Percentiles rank a stretch among this genome's conserved stretches.
These are phyloP conservation scores for Clarias pachynema DNA, from an alignment of 2,797 vertebrate species.

Conservation along the genomic window DNA sequence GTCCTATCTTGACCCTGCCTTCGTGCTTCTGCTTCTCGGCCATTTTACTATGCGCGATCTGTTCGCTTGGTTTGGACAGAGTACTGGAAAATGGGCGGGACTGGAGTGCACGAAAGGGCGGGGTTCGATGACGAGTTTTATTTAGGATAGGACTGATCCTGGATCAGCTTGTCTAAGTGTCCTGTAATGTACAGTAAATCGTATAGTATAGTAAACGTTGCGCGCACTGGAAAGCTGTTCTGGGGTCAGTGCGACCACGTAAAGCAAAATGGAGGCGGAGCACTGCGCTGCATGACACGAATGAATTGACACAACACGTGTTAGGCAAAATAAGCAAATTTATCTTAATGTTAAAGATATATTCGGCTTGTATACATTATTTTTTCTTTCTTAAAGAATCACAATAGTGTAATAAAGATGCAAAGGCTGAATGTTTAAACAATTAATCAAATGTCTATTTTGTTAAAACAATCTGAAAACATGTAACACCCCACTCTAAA, in stretches of 20 bases:
- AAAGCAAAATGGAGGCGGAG: conserved; percentile 3
- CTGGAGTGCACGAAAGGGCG: background rate
- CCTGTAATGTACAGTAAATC: too few relatives aligned
- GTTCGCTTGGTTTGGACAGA: conserved; percentile 35
- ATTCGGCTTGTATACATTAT: too few relatives aligned
- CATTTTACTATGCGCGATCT: conserved; percentile 76
- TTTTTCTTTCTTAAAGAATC: too few relatives aligned
- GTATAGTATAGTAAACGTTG: background rate
- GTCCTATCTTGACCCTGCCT: conserved; percentile 95
- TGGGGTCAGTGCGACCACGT: background rate
- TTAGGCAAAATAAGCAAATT: conserved; percentile 17
- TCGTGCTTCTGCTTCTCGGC: conserved; percentile 96
- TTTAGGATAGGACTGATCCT: background rate
- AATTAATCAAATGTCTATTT: too few relatives aligned
- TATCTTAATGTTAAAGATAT: background rate
- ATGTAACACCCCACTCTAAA: too few relatives aligned
- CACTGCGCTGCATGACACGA: background rate
- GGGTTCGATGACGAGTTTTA: background rate
- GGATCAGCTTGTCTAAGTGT: background rate
- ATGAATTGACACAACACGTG: conserved; percentile 6
- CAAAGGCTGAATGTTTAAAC: too few relatives aligned
- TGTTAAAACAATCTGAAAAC: too few relatives aligned
- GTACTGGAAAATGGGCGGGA: background rate
- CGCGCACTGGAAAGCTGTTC: background rate
- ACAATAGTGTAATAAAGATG: too few relatives aligned